Evolutionary conservation across 2,797 vertebrate genomes (phyloP), one percentile per base, ranked within the genome.

Genomic region (Loris lydekkerianus): DNA sequence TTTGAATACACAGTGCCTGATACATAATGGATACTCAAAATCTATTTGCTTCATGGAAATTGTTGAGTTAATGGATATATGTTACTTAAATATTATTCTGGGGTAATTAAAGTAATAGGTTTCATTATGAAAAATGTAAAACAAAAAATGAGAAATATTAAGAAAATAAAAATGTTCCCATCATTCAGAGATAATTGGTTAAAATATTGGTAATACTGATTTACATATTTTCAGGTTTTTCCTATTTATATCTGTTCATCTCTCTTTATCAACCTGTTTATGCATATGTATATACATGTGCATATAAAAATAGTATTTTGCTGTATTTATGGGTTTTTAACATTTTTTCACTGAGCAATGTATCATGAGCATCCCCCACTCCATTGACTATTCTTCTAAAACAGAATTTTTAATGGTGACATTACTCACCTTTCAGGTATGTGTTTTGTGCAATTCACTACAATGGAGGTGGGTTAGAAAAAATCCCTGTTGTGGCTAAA

Each of bases 401-500:
- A 70, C 18, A 94, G 46, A 80, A 70, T 17, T 72, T 86, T 70
- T 85, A 90, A 89, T 10, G 23, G 69, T 49, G n/a, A 49, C 14
- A 85, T 85, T 94, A 86, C 49, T 95, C 72, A 78, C 18, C 31
- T 70, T 58, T 77, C 43, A 23, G 70, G 34, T 40, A 69, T 46
- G 77, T 34, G 89, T 72, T 83, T 40, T 40, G 70, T 87, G 49
- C n/a, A 81, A 25, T 91, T 87, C 43, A 2, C 69, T 21, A 27
- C 85, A 80, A 2, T 76, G 58, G 37, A 53, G 23, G 7, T 13
- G 43, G 65, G 7, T 84, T 75, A 76, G 86, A 89, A 89, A 81
- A 97, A 95, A 92, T 43, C 40, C 18, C 3, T 7, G 25, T 37
- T 72, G 75, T 69, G 80, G 85, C 89, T 95, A 63, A 94, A 94